Evolutionary conservation across 2,113 vertebrate species (phyloP), one percentile per base, ranked within the genome.

Genomic region (Copsychus sechellarum): DNA sequence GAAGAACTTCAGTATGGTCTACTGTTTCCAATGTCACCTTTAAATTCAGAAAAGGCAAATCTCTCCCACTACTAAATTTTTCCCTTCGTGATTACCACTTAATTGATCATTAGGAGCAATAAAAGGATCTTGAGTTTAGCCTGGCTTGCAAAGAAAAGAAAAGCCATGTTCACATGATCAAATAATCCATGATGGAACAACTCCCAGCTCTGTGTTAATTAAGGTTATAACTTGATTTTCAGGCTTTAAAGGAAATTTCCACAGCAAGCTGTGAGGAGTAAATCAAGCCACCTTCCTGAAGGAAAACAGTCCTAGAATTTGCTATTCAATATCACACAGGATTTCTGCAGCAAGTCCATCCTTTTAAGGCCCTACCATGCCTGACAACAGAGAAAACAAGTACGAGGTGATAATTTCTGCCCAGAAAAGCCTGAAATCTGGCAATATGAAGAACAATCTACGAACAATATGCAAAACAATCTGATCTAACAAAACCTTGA

Each of bases 111-210:
- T 48, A 80, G 53, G 23, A 93, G n/a, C 40, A 69, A 48, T 28
- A 81, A 85, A 64, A 65, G 6, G 45, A 93, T 79, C 53, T 33
- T 5, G 28, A 65, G 61, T 57, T 90, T 61, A 90, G 57, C 51
- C 73, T 33, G 40, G 61, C 45, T 81, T 89, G 48, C 48, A 71
- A 51, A 31, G 65, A 62, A 51, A 82, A 65, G 73, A 81, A 38
- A 86, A 91, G 56, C 29, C 70, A 87, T 0, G 3, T 6, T 91
- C 78, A 87, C 38, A 11, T 10, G 60, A 73, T 36, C 66, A 67
- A 76, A 76, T 57, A 87, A 93, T 85, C 87, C 65, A 81, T 64
- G 51, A 72, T 87, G 93, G 48, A 95, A 93, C 33, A 70, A 81
- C n/a, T 77, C 74, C 62, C 40, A 82, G 53, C n/a, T 64, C 57